A percentile compares a stretch with the other conserved stretches of the same genome.
Evolutionary conservation across 2,113 vertebrate species (phyloP).

Genomic region (Gymnocephalus cernua): DNA sequence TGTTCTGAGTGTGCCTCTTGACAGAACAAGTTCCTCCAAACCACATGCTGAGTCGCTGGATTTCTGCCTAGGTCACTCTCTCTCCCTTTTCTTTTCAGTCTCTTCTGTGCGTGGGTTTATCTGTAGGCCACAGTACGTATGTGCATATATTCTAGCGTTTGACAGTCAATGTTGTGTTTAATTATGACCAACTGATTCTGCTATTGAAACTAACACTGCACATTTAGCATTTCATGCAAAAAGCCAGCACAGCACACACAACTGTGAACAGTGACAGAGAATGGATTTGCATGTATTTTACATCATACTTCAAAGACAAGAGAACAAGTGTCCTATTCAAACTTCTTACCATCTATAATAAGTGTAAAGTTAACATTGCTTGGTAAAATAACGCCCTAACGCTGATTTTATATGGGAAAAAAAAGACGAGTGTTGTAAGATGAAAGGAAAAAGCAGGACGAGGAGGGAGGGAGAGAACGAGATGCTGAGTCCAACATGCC

Average conservation of each 20-base stretch:
- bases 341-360: constrained; percentile 14
- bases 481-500: constrained; percentile 71
- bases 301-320: constrained; percentile 14
- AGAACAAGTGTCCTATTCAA: constrained; percentile 4
- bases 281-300: constrained; percentile 17
- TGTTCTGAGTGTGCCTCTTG: constrained; percentile 73
- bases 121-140: constrained; percentile 28
- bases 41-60: constrained; percentile 68
- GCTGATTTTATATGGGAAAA: constrained; percentile 8
- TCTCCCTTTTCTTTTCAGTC: constrained; percentile 6
- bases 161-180: constrained; percentile 29
- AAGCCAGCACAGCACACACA: background rate
- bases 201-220: constrained; percentile 1
- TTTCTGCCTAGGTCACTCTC: constrained; percentile 58
- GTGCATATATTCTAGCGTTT: constrained; percentile 28
- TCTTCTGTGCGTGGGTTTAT: constrained; percentile 57
- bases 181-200: constrained; percentile 1
- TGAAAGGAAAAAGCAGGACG: constrained; percentile 52
- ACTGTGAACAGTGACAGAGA: background rate
- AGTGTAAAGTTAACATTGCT: constrained; percentile 9
- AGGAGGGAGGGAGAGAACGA: constrained; percentile 54
- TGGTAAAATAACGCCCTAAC: background rate
- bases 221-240: background rate
- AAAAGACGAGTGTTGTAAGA: constrained; percentile 37
- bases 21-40: constrained; percentile 66